phyloP scores from a whole-genome alignment of 2,797 vertebrate genomes.

The Amniataba percoides region DNA sequence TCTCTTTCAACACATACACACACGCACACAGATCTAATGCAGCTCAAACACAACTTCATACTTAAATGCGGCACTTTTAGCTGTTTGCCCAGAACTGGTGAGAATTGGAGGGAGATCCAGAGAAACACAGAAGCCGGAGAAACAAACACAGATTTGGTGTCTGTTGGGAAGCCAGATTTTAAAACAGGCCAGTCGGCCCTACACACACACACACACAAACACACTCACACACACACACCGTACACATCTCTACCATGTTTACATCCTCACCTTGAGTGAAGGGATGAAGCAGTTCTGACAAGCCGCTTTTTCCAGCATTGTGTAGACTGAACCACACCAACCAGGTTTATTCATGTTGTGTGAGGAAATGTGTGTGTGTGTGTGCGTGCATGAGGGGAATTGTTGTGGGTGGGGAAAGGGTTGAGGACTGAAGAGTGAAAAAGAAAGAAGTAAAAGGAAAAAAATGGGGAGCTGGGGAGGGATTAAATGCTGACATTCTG shows the following conservation, averaged over 20 bases:
- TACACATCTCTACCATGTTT: slow-evolving; percentile 7
- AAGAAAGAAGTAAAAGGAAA: slow-evolving; percentile 47
- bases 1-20: slow-evolving; percentile 12
- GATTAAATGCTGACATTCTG: slow-evolving; percentile 82
- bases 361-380: not conserved
- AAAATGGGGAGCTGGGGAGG: slow-evolving; percentile 66
- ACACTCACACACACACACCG: not conserved
- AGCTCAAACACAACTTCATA: slow-evolving; percentile 50
- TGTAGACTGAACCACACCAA: slow-evolving; percentile 4
- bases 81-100: slow-evolving; percentile 62
- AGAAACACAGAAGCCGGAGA: slow-evolving; percentile 61
- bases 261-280: slow-evolving; percentile 28
- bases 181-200: slow-evolving; percentile 23
- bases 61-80: slow-evolving; percentile 51
- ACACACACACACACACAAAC: not conserved
- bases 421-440: slow-evolving; percentile 40
- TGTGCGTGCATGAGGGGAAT: slow-evolving; percentile 9
- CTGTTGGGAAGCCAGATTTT: slow-evolving; percentile 62
- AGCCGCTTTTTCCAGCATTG: slow-evolving; percentile 27
- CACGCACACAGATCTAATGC: slow-evolving; percentile 11
- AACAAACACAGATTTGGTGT: slow-evolving; percentile 68
- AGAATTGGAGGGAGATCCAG: slow-evolving; percentile 59
- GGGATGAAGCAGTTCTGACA: slow-evolving; percentile 25
- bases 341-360: slow-evolving; percentile 20
- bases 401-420: slow-evolving; percentile 15